These are phyloP conservation scores for Zingel zingel DNA, from an alignment of 2,113 vertebrate genomes.

Conservation along the genomic window DNA sequence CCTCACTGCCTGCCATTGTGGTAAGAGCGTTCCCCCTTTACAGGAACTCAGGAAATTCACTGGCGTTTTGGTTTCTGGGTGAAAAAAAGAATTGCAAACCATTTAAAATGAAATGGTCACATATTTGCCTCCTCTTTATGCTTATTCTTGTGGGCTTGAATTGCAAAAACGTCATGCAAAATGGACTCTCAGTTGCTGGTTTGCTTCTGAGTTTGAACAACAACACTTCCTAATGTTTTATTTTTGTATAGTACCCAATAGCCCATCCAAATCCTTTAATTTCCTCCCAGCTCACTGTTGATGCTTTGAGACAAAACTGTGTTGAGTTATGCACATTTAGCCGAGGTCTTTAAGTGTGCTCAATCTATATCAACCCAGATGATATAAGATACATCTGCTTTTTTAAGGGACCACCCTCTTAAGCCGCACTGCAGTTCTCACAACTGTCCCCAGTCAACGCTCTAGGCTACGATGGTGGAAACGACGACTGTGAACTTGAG, in stretches of 20 bases:
- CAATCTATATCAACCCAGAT: slow-evolving; percentile 1
- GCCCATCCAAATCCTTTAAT: neutral
- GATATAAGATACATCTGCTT: slow-evolving; percentile 15
- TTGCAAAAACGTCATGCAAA: neutral
- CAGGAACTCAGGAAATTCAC: neutral
- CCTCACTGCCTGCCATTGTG: neutral
- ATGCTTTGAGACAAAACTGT: neutral
- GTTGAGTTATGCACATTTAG: neutral
- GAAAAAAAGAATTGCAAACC: neutral
- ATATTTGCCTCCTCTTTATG: neutral
- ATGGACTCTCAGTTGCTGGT: neutral
- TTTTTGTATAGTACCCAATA: neutral
- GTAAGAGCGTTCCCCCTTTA: neutral
- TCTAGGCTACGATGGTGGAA: neutral
- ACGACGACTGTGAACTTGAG: slow-evolving; percentile 18
- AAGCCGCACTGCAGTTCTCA: slow-evolving; percentile 10
- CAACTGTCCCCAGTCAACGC: neutral
- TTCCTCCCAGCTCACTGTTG: neutral
- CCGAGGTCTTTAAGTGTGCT: neutral
- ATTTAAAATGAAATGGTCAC: neutral
- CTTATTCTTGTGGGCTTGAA: neutral
- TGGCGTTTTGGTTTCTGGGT: neutral
- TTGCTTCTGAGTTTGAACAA: neutral
- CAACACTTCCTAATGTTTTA: neutral
- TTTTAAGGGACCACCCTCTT: neutral